phyloP scores from a whole-genome alignment of 1,140 invertebrate genomes.

The Diachasmimorpha longicaudata region DNA sequence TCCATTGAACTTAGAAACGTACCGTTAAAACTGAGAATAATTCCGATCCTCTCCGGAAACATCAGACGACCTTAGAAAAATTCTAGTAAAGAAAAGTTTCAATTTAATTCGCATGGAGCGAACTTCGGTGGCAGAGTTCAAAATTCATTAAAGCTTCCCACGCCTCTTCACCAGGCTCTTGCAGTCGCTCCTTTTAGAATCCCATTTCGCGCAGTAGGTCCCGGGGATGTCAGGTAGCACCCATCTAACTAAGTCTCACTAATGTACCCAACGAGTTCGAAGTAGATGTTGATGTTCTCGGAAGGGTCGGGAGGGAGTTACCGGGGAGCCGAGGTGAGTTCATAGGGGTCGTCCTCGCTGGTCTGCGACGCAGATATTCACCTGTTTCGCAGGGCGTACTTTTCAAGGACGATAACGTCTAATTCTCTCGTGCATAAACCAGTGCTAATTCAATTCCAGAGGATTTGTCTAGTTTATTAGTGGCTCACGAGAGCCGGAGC shows the following conservation, averaged over 20 bases:
- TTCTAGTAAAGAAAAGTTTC: neutral
- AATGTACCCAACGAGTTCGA: constrained; percentile 14
- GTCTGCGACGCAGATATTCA: neutral
- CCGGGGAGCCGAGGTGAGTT: neutral
- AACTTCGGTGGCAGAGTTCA: neutral
- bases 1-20: neutral
- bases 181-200: neutral
- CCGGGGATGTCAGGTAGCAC: neutral
- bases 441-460: neutral
- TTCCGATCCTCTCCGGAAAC: neutral
- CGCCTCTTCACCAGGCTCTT: neutral
- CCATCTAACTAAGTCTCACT: neutral
- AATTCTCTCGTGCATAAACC: neutral
- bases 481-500: neutral
- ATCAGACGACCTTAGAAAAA: neutral
- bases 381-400: neutral
- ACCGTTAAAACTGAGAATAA: neutral
- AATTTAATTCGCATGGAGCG: neutral
- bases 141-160: constrained; percentile 9
- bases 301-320: neutral
- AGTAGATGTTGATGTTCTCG: constrained; percentile 14
- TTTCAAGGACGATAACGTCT: neutral
- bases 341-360: neutral
- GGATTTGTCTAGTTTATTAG: too few relatives aligned
- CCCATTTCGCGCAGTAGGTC: neutral